Evolutionary conservation across 2,113 vertebrate species (phyloP).

Genomic region (Cyprinodon tularosa): DNA sequence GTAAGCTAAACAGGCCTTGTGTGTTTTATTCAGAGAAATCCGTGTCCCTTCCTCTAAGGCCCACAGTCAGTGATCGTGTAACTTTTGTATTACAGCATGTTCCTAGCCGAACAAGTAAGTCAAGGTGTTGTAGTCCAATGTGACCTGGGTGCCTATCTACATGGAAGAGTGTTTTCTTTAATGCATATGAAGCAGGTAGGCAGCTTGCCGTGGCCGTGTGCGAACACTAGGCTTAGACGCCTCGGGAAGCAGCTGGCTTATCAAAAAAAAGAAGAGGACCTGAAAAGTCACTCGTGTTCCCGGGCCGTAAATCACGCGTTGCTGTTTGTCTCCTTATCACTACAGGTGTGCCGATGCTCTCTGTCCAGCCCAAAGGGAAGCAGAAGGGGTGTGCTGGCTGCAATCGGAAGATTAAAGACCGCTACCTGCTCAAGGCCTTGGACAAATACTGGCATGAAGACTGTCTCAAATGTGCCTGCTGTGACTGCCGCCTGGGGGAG

Average conservation of each 20-base stretch:
- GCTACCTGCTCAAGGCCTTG: conserved; percentile 99
- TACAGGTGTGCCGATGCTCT: conserved; percentile 97
- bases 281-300: conserved; percentile 78
- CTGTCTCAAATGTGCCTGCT: conserved; percentile 99
- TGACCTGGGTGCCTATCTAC: conserved; percentile 77
- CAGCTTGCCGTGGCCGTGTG: conserved; percentile 58
- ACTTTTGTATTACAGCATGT: conserved; percentile 68
- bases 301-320: conserved; percentile 78
- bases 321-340: conserved; percentile 78
- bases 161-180: conserved; percentile 74
- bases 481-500: conserved; percentile 98
- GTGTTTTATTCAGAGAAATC: conserved; percentile 41
- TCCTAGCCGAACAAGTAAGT: conserved; percentile 52
- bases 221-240: conserved; percentile 59
- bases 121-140: conserved; percentile 65
- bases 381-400: conserved; percentile 99
- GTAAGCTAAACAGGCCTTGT: conserved; percentile 61
- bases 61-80: conserved; percentile 62
- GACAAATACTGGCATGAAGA: conserved; percentile 99
- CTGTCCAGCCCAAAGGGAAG: conserved; percentile 98
- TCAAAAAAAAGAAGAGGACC: conserved; percentile 73
- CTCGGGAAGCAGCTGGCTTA: conserved; percentile 72
- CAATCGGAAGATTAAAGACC: conserved; percentile 99
- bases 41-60: conserved; percentile 27
- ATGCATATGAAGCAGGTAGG: conserved; percentile 79